Evolutionary conservation across 2,797 vertebrate species (phyloP).

Genomic region (Ataeniobius toweri): DNA sequence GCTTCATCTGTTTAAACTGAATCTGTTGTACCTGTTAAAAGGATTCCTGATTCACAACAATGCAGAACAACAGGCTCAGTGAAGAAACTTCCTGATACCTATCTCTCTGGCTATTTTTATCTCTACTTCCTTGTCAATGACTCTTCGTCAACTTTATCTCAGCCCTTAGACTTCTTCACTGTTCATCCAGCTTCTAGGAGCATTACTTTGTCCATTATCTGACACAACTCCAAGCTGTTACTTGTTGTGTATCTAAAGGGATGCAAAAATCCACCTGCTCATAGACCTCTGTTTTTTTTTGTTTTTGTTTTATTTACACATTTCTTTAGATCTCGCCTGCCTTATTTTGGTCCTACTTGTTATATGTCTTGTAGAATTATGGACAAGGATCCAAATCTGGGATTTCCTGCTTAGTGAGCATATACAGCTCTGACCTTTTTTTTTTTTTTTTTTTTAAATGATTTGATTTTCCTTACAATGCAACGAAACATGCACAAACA

Average conservation of each 20-base stretch:
- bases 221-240: not conserved
- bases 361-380: slow-evolving; percentile 28
- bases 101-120: slow-evolving; percentile 4
- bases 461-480: slow-evolving; percentile 6
- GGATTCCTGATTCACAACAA: slow-evolving; percentile 37
- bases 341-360: slow-evolving; percentile 9
- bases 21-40: slow-evolving; percentile 42
- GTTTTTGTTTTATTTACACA: not conserved
- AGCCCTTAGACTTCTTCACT: not conserved
- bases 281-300: not conserved
- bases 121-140: not conserved
- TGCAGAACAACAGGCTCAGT: slow-evolving; percentile 47
- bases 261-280: slow-evolving; percentile 5
- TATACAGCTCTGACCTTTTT: slow-evolving; percentile 16
- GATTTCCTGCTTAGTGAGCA: slow-evolving; percentile 16
- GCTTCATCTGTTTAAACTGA: slow-evolving; percentile 20
- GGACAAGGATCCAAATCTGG: slow-evolving; percentile 33
- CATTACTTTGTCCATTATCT: not conserved
- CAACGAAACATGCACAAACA: not conserved
- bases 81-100: slow-evolving; percentile 27
- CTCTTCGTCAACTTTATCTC: slow-evolving; percentile 1
- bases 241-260: not conserved
- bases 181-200: not conserved
- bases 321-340: slow-evolving; percentile 14
- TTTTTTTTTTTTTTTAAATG: not conserved